phyloP scores from a whole-genome alignment of 1,140 invertebrate species.

The Eurytemora carolleeae region DNA sequence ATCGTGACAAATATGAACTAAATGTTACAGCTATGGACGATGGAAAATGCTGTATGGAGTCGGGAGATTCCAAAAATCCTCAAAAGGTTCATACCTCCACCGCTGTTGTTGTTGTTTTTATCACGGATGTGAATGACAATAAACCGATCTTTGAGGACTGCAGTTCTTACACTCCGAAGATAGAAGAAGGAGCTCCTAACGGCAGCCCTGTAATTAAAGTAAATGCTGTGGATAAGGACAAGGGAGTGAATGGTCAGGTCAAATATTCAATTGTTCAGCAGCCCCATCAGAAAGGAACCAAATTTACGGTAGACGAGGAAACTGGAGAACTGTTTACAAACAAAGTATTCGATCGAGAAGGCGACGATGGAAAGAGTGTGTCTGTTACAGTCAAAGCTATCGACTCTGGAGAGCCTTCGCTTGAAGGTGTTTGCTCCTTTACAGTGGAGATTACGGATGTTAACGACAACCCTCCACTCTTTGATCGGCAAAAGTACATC shows the following conservation, averaged over 20 bases:
- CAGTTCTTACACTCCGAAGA: constrained; percentile 69
- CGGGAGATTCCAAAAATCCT: constrained; percentile 45
- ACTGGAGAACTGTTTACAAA: constrained; percentile 82
- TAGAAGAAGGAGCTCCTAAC: constrained; percentile 74
- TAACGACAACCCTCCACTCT: constrained; percentile 75
- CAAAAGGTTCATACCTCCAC: constrained; percentile 70
- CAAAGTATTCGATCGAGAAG: constrained; percentile 79
- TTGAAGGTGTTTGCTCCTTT: constrained; percentile 85
- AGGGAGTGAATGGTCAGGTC: constrained; percentile 76
- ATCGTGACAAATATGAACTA: constrained; percentile 68
- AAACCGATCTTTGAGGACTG: constrained; percentile 85
- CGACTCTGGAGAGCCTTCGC: constrained; percentile 79
- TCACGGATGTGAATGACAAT: constrained; percentile 88
- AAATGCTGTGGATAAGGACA: constrained; percentile 78
- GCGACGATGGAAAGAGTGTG: constrained; percentile 84
- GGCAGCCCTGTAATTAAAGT: constrained; percentile 72
- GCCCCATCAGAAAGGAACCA: constrained; percentile 84
- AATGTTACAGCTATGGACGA: constrained; percentile 87
- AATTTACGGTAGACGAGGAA: constrained; percentile 82
- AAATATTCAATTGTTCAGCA: constrained; percentile 90
- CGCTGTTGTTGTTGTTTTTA: constrained; percentile 86
- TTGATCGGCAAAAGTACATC: constrained; percentile 89
- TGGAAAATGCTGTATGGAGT: constrained; percentile 52
- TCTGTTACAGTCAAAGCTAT: constrained; percentile 87
- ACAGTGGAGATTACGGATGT: constrained; percentile 89